Conservation (phyloP, 1,140 invertebrate genomes). For the Tribolium madens region DNA sequence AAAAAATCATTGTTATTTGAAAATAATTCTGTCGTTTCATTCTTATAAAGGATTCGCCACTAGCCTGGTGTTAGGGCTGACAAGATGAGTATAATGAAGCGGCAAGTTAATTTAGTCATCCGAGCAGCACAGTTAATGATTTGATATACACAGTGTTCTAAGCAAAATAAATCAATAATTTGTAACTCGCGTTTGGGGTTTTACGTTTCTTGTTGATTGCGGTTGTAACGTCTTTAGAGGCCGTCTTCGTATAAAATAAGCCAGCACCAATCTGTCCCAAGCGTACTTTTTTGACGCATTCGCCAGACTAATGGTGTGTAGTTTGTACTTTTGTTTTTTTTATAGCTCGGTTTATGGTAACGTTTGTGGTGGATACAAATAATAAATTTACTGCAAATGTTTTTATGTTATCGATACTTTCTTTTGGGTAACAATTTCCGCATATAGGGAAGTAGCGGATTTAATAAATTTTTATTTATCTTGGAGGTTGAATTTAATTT, state of each 20-base stretch:
- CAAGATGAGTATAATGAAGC: slow-evolving; percentile 27
- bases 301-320: slow-evolving; percentile 34
- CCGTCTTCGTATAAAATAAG: slow-evolving; percentile 41
- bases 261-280: slow-evolving; percentile 39
- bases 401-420: slow-evolving; percentile 15
- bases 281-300: slow-evolving; percentile 37
- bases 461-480: slow-evolving; percentile 24
- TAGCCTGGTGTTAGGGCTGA: slow-evolving; percentile 15
- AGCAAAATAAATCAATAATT: slow-evolving; percentile 18
- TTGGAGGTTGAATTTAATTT: neutral
- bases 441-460: neutral
- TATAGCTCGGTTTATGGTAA: slow-evolving; percentile 38
- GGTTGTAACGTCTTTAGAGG: slow-evolving; percentile 17
- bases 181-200: neutral
- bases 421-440: neutral
- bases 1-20: slow-evolving; percentile 2
- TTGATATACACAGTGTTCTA: slow-evolving; percentile 18
- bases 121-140: slow-evolving; percentile 33
- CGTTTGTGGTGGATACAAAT: slow-evolving; percentile 36
- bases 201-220: slow-evolving; percentile 31
- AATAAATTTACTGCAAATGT: slow-evolving; percentile 26
- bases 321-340: slow-evolving; percentile 41
- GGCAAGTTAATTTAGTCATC: slow-evolving; percentile 31
- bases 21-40: neutral
- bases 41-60: slow-evolving; percentile 1